Base-by-base conservation (phyloP, 2,888 invertebrate species). In the Tenodera sinensis region DNA sequence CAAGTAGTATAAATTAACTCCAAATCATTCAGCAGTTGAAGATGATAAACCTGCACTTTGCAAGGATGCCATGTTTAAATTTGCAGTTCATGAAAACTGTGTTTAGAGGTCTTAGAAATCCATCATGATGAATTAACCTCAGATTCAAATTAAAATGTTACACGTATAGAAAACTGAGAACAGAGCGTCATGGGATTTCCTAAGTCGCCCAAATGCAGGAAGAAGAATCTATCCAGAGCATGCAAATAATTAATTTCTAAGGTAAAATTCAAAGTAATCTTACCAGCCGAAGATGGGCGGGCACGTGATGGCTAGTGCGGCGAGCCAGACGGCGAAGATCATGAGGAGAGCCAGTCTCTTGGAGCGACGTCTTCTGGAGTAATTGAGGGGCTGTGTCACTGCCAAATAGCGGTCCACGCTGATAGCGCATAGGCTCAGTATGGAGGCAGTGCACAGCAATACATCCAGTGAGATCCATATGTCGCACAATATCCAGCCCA, bases 401-500 rank as follows among this genome's bases (percentile, higher is more conserved):
- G 99, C 99, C 91, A 99, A 94, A 93, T 99, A 99, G 95, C 96
- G 95, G 93, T 97, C 97, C 90, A 98, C 96, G 92, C 98, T 98
- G 93, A 99, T 98, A 89, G 98, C 98, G 92, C 98, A 98, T 90
- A 98, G 95, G 91, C 98, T 98, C 81, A 98, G 95, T 92, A 98
- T 98, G 89, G 98, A 98, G 0, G 98, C 98, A 0, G 98, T 98
- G 93, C 98, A 98, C 88, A 99, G 95, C 91, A 98, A 96, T 88
- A 99, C 97, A 93, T 99, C 99, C 94, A 95, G 95, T 92, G 98
- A 98, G 91, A 98, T 96, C 99, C 98, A 99, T 91, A 97, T 96
- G 92, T 97, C 97, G 93, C 97, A 97, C 85, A 98, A 95, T 91
- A 98, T 95, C 95, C 97, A 96, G 83, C 98, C 98, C 83, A 99